Conservation (phyloP, 2,797 vertebrate genomes). For the Staurois parvus region DNA sequence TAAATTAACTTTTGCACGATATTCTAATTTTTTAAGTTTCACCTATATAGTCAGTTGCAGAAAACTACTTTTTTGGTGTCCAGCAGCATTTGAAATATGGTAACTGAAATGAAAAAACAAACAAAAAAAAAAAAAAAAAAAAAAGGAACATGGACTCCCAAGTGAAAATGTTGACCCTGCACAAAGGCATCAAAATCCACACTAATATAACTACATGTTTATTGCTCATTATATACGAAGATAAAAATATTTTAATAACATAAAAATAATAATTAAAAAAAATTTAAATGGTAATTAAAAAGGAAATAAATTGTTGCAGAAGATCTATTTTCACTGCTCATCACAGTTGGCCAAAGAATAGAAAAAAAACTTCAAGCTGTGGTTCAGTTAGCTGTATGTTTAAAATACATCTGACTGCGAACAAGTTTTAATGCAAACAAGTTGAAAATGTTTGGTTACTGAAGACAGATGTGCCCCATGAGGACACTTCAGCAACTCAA, state of each 20-base stretch:
- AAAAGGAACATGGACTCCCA: too few species aligned
- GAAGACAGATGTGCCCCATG: constrained; percentile 60
- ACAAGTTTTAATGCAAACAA: constrained; percentile 58
- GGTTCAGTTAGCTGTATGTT: constrained; percentile 52
- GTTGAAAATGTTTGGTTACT: constrained; percentile 60
- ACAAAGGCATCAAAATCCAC: too few species aligned
- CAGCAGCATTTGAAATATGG: too few species aligned
- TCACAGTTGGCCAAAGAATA: neutral
- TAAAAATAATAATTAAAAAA: neutral
- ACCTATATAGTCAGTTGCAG: too few species aligned
- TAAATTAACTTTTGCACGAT: too few species aligned
- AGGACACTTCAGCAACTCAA: constrained; percentile 50
- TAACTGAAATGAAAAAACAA: too few species aligned
- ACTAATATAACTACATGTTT: too few species aligned
- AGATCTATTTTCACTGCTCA: constrained; percentile 9
- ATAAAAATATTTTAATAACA: neutral
- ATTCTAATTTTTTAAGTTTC: too few species aligned
- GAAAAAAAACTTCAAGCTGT: constrained; percentile 12
- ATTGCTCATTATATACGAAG: too few species aligned
- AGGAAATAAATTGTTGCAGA: neutral
- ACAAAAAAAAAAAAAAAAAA: too few species aligned
- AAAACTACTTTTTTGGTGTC: too few species aligned
- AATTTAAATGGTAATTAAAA: neutral
- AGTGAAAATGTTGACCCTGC: too few species aligned
- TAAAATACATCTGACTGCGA: constrained; percentile 54